phyloP scores from a whole-genome alignment of 1,140 invertebrate species.

The Campoletis sonorensis region DNA sequence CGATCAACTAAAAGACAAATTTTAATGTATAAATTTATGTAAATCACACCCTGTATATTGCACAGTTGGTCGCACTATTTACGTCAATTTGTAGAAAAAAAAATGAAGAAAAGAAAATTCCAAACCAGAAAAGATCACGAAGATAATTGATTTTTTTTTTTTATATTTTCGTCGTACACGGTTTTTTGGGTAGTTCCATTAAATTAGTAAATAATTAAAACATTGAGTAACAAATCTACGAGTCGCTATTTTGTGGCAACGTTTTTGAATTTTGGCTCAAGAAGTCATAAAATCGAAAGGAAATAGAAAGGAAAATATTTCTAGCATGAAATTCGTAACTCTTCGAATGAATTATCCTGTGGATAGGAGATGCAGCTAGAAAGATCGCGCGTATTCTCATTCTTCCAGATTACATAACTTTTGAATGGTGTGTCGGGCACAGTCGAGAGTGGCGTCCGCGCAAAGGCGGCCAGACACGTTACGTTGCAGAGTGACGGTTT shows the following conservation, averaged over 20 bases:
- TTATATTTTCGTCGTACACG: no score
- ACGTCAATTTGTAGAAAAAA: neutral
- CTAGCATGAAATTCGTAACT: no score
- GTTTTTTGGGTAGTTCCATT: no score
- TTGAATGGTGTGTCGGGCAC: conserved; percentile 19
- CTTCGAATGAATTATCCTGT: neutral
- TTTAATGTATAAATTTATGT: neutral
- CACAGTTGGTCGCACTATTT: conserved; percentile 24
- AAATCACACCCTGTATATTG: conserved; percentile 14
- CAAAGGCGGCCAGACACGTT: conserved; percentile 36
- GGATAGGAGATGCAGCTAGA: conserved; percentile 1
- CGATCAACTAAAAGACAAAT: neutral
- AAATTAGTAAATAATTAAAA: no score
- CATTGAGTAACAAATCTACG: no score
- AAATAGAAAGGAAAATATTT: no score
- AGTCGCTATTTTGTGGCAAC: no score
- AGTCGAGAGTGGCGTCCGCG: conserved; percentile 4
- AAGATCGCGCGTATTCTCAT: conserved; percentile 28
- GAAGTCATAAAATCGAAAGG: no score
- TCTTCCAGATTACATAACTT: conserved; percentile 16
- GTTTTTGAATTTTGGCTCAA: no score
- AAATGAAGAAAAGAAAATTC: neutral
- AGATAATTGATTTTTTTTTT: no score
- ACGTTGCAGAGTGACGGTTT: conserved; percentile 34
- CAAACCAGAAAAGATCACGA: neutral